Percentiles rank a stretch among this genome's conserved stretches.
phyloP scores from a whole-genome alignment of 2,797 vertebrate genomes.

The Gymnothorax javanicus region DNA sequence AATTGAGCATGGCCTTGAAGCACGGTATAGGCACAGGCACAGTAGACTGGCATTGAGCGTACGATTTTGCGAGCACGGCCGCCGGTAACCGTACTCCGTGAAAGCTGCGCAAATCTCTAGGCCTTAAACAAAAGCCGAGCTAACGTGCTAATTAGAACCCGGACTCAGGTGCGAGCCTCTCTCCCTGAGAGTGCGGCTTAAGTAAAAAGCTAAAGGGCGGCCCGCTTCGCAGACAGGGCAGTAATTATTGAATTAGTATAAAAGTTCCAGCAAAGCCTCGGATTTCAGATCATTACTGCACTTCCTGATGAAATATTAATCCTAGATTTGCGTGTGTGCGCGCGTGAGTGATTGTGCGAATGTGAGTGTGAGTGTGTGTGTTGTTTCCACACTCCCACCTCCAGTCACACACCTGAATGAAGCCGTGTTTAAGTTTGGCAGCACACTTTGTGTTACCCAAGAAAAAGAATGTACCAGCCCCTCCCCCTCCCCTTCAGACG shows the following conservation, averaged over 20 bases:
- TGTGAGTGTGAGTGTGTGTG: conserved; percentile 36
- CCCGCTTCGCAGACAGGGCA: conserved; percentile 79
- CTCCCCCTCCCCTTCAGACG: not conserved
- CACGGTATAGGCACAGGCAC: not conserved
- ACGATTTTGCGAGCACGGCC: conserved; percentile 43
- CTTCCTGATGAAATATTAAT: conserved; percentile 88
- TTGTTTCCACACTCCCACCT: conserved; percentile 48
- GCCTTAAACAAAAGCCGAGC: conserved; percentile 75
- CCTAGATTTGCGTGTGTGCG: conserved; percentile 65
- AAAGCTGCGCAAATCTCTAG: conserved; percentile 67
- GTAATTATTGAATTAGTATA: conserved; percentile 97
- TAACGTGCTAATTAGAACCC: conserved; percentile 81
- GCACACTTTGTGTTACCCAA: conserved; percentile 44
- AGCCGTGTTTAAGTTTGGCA: conserved; percentile 49
- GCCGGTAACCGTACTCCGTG: conserved; percentile 71
- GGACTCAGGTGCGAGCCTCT: conserved; percentile 82
- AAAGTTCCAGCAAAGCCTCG: conserved; percentile 91
- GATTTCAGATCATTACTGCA: conserved; percentile 88
- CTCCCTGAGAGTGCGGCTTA: conserved; percentile 72
- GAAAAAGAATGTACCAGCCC: conserved; percentile 44
- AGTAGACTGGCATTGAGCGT: not conserved
- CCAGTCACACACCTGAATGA: conserved; percentile 66
- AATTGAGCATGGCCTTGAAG: not conserved
- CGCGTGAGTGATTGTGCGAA: conserved; percentile 71
- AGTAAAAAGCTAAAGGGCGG: conserved; percentile 78